Evolutionary conservation across 2,797 vertebrate species (phyloP), one percentile per base, ranked within the genome.

Genomic region (Gymnothorax javanicus): DNA sequence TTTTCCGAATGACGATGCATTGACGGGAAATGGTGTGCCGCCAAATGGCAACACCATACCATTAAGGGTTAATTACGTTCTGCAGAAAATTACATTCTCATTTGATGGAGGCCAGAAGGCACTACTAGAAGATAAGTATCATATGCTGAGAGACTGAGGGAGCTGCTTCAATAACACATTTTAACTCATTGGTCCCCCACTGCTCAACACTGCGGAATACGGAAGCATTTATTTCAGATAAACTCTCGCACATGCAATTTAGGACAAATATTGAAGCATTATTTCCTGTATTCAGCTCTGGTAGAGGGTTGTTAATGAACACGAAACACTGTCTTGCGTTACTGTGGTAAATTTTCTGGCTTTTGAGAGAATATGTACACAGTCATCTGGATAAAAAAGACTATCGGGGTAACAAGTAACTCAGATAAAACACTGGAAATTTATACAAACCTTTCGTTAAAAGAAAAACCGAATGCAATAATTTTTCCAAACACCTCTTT

Each of bases 91-190:
- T 52, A 81, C 54, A 56, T 9, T 81, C 77, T 81, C 52, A 56
- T 81, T 56, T 79, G 8, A 20, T 79, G 4, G 23, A 81, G 77
- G 50, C 11, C 56, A 56, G 7, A 77, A 17, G 13, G 43, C 69
- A 83, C 75, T 82, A 60, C 83, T 87, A 85, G 62, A 59, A 33
- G 81, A 82, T 87, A 20, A 33, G 85, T 88, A 87, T 88, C 23
- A 87, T 86, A n/a, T 87, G 88, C 62, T 71, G 11, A 85, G 85
- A 85, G 69, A 89, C n/a, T 2, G 69, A 86, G 56, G 67, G 60
- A 57, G 75, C 83, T n/a, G 8, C 64, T 73, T 27, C 82, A 84
- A 71, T 73, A 71, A 58, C 58, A 75, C 7, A 11, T 33, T 64
- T 17, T 54, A 84, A 9, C 60, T 83, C 86, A 62, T 58, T 25